A percentile compares a stretch with the other conserved stretches of the same genome.
Conservation (phyloP, 2,113 vertebrate genomes). For the Speoplatyrhinus poulsoni region DNA sequence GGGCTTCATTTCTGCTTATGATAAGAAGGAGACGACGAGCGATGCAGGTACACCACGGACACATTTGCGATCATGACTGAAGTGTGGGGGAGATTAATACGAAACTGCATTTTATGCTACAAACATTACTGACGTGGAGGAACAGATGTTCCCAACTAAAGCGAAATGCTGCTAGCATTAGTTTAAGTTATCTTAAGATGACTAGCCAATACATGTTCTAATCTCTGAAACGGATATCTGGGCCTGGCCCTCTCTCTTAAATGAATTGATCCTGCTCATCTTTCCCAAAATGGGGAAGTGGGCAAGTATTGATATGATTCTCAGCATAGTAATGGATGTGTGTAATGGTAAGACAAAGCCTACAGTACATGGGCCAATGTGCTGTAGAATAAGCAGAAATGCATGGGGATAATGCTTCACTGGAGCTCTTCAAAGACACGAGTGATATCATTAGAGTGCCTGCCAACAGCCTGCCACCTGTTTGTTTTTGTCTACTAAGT, state of each 20-base stretch:
- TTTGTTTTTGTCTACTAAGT: constrained; percentile 19
- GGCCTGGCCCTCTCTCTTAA: constrained; percentile 80
- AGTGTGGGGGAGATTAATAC: too few relatives aligned
- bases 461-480: constrained; percentile 35
- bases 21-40: too few relatives aligned
- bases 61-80: too few relatives aligned
- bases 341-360: constrained; percentile 72
- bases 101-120: too few relatives aligned
- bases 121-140: too few relatives aligned
- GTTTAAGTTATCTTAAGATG: constrained; percentile 68
- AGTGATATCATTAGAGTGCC: constrained; percentile 56
- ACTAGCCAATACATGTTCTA: constrained; percentile 83
- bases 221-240: constrained; percentile 86
- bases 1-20: too few relatives aligned
- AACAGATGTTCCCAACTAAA: too few relatives aligned
- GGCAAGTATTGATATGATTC: constrained; percentile 81
- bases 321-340: constrained; percentile 78
- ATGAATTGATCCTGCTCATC: constrained; percentile 81
- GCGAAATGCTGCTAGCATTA: too few relatives aligned
- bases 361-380: constrained; percentile 38
- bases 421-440: constrained; percentile 50
- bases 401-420: constrained; percentile 46
- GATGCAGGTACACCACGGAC: too few relatives aligned
- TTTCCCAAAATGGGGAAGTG: constrained; percentile 80
- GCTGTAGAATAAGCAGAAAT: constrained; percentile 56